Conservation (phyloP, 2,888 invertebrate species). For the Zaprionus obscuricornis region DNA sequence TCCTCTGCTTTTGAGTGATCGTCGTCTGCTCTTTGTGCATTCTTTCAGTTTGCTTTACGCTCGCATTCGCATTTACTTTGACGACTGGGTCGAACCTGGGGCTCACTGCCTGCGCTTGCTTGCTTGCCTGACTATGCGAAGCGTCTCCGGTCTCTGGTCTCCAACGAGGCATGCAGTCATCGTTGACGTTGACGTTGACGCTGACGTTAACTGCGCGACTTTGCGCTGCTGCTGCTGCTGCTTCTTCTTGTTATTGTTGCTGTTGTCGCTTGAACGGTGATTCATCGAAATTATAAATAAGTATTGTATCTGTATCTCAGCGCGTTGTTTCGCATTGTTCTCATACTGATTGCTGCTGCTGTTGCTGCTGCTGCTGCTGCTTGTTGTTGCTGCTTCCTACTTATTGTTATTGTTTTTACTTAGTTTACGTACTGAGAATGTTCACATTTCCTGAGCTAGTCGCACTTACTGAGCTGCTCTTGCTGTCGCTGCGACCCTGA, state of each 20-base stretch:
- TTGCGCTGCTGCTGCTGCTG: slow-evolving; percentile 46
- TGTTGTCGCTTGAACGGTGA: slow-evolving; percentile 58
- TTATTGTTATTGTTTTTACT: slow-evolving; percentile 6
- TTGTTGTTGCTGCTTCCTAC: slow-evolving; percentile 7
- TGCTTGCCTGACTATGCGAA: slow-evolving; percentile 13
- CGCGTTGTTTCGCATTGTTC: slow-evolving; percentile 57
- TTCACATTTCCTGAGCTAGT: slow-evolving; percentile 55
- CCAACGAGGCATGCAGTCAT: slow-evolving; percentile 75
- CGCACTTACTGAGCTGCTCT: no score
- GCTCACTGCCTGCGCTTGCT: neutral
- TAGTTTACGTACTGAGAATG: slow-evolving; percentile 19
- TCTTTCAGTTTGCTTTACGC: slow-evolving; percentile 65
- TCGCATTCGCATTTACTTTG: slow-evolving; percentile 43
- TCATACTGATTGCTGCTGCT: slow-evolving; percentile 14
- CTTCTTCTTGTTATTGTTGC: slow-evolving; percentile 20
- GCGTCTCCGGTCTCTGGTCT: slow-evolving; percentile 44
- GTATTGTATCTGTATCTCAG: slow-evolving; percentile 62
- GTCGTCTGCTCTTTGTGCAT: slow-evolving; percentile 69
- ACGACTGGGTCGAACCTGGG: slow-evolving; percentile 3
- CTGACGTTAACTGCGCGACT: no score
- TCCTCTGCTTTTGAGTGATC: no score
- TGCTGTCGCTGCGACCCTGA: no score
- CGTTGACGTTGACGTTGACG: slow-evolving; percentile 16
- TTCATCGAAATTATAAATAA: slow-evolving; percentile 80
- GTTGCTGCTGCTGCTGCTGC: neutral